A percentile compares a stretch with the other conserved stretches of the same genome.
Evolutionary conservation across 2,888 invertebrate genomes (phyloP).

Genomic region (Platycheirus rosarum): DNA sequence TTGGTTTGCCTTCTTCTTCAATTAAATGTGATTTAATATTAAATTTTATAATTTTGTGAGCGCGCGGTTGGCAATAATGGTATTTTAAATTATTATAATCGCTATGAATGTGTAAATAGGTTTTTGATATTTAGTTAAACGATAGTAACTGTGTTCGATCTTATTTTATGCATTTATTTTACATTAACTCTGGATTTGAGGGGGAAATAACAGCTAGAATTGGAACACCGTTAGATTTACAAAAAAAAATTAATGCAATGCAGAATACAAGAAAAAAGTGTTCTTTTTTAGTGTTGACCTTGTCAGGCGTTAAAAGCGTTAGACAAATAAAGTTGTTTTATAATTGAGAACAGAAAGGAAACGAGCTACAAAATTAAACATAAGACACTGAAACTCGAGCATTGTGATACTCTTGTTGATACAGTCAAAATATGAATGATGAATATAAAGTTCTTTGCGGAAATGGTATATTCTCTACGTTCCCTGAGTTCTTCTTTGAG

Average conservation of each 20-base stretch:
- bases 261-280: conserved; percentile 42
- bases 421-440: too few species aligned
- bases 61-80: neutral
- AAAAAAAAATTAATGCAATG: too few species aligned
- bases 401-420: too few species aligned
- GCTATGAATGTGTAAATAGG: conserved; percentile 40
- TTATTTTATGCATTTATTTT: conserved; percentile 58
- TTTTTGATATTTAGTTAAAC: too few species aligned
- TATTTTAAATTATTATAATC: conserved; percentile 12
- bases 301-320: conserved; percentile 28
- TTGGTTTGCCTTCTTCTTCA: conserved; percentile 2
- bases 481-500: too few species aligned
- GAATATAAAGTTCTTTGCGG: too few species aligned
- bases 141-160: too few species aligned
- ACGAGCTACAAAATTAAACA: too few species aligned
- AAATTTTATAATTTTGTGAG: neutral
- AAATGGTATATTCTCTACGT: too few species aligned
- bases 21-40: conserved; percentile 63
- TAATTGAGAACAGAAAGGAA: too few species aligned
- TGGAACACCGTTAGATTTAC: conserved; percentile 57
- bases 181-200: conserved; percentile 1
- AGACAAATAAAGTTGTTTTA: too few species aligned
- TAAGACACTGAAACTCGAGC: too few species aligned
- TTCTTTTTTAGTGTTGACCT: conserved; percentile 35
- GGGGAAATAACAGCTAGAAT: conserved; percentile 27